phyloP scores from a whole-genome alignment of 2,797 vertebrate genomes.

The Crax fasciolata region DNA sequence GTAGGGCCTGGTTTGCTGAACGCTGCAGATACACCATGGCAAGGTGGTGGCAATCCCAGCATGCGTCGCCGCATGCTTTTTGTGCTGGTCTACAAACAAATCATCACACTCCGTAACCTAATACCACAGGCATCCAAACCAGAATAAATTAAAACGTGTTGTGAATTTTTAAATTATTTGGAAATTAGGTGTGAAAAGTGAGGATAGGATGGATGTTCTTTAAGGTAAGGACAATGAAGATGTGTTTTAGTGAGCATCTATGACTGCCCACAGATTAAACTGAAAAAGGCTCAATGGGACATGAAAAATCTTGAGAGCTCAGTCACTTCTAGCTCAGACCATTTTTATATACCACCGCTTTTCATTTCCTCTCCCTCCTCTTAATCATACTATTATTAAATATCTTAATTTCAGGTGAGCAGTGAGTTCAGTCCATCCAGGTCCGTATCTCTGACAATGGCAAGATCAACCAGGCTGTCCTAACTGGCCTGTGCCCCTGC shows the following conservation, averaged over 20 bases:
- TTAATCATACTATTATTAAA: neutral
- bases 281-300: neutral
- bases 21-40: neutral
- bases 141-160: accelerated
- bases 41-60: neutral
- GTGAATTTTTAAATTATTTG: neutral
- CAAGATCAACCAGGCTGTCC: neutral
- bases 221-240: neutral
- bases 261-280: neutral
- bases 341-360: neutral
- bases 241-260: neutral
- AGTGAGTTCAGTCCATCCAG: neutral
- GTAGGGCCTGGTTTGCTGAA: neutral
- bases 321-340: neutral
- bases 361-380: neutral
- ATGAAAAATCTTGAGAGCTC: neutral
- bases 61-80: neutral
- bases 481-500: accelerated
- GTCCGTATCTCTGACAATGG: neutral
- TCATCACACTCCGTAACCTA: accelerated
- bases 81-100: neutral
- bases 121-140: neutral
- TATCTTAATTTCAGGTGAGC: neutral
- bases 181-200: neutral
- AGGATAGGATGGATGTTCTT: neutral